Base-by-base conservation (phyloP, 2,888 invertebrate genomes). In the Trisateles emortualis region DNA sequence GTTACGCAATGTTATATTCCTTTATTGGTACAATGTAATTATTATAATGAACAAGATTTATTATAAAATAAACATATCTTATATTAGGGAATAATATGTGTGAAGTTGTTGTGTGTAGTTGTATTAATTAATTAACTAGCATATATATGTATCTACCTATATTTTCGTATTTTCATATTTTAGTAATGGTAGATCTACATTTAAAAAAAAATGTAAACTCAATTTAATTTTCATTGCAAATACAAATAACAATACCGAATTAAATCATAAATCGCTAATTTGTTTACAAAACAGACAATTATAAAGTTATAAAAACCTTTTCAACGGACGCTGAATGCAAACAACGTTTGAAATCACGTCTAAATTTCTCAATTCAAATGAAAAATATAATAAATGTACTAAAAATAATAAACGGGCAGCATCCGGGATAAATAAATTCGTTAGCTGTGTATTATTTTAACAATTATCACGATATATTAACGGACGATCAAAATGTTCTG, bases 391-490 rank as follows among this genome's bases (percentile, higher is more conserved):
- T 52, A 30, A 58, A 42, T 46, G 51, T 46, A 43, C 35, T 51
- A 32, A 49, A 63, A 55, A 60, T 65, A 69, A 64, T 32, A 71
- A 68, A 68, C 56, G 47, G 41, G 16, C 59, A 47, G 60, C 72
- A 68, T 77, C 76, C 77, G 71, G 71, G 56, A 42, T 26, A 51
- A 68, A 77, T 64, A 66, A 59, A 69, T 73, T 56, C 49, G 43
- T 75, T 58, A 63, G 40, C 47, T 52, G 58, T 59, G 43, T 64
- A 74, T 79, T 75, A 76, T 76, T 78, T 73, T 68, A 76, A 78
- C 78, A 79, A 83, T 84, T 82, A 80, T 76, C 67, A 64, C 46
- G 49, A 78, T 80, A 81, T 80, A 78, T 76, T 79, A 75, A 78
- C 70, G 66, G 73, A 71, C 79, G 69, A 64, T 67, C 67, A 69